Conservation (phyloP, 2,888 invertebrate genomes). For the Acronicta psi region DNA sequence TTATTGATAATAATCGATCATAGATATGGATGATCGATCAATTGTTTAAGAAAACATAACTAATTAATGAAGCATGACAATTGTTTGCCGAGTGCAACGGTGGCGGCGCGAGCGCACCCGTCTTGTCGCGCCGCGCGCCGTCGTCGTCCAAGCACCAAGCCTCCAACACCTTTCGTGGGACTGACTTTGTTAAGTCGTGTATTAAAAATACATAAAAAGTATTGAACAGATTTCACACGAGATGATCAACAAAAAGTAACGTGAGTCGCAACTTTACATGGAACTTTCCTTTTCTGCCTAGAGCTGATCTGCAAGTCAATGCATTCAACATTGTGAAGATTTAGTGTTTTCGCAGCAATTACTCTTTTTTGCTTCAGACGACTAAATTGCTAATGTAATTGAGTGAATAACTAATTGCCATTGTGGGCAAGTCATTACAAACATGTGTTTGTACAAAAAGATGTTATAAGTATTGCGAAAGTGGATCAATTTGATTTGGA, state of each 20-base stretch:
- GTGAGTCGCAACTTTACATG: slow-evolving; percentile 71
- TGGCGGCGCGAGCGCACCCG: too few relatives aligned
- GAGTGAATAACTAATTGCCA: slow-evolving; percentile 27
- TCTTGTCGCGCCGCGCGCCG: slow-evolving; percentile 9
- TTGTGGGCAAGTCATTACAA: slow-evolving; percentile 18
- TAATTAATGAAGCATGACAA: slow-evolving; percentile 32
- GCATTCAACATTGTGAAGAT: slow-evolving; percentile 35
- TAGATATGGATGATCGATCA: slow-evolving; percentile 14
- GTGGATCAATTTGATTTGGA: slow-evolving; percentile 7
- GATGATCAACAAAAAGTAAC: slow-evolving; percentile 78
- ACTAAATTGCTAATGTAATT: slow-evolving; percentile 25
- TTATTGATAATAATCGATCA: slow-evolving; percentile 22
- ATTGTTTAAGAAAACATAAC: slow-evolving; percentile 31
- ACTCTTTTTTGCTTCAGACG: slow-evolving; percentile 31
- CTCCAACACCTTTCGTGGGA: slow-evolving; percentile 35
- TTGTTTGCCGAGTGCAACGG: too few relatives aligned
- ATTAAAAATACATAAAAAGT: slow-evolving; percentile 62
- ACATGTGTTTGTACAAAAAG: slow-evolving; percentile 2
- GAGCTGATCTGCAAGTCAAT: slow-evolving; percentile 68
- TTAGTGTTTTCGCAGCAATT: slow-evolving; percentile 43
- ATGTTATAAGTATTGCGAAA: slow-evolving; percentile 9
- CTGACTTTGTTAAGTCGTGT: slow-evolving; percentile 36
- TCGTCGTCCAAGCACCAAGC: slow-evolving; percentile 9
- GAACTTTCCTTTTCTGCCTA: slow-evolving; percentile 81
- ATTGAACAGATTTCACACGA: slow-evolving; percentile 75